phyloP scores from a whole-genome alignment of 2,797 vertebrate species.

The Melanotaenia pygmaea region DNA sequence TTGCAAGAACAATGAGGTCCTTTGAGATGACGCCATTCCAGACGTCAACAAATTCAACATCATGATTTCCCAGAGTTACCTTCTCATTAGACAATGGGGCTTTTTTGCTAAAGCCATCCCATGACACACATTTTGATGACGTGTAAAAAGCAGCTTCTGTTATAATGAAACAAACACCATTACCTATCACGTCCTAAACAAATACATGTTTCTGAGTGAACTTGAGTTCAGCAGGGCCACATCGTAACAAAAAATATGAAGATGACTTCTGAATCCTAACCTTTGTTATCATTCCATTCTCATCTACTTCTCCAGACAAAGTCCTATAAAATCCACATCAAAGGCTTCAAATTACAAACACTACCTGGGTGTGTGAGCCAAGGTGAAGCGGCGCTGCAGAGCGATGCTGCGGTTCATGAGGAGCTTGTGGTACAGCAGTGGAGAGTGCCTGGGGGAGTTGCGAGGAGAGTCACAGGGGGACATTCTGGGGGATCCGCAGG shows the following conservation, averaged over 20 bases:
- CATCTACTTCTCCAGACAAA: background rate
- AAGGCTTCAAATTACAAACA: background rate
- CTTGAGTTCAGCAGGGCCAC: conserved; percentile 25
- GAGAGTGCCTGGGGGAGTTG: conserved; percentile 84
- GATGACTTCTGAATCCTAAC: conserved; percentile 5
- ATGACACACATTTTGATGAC: conserved; percentile 58
- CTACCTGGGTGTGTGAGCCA: conserved; percentile 81
- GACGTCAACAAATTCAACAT: conserved; percentile 56
- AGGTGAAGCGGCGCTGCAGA: conserved; percentile 78
- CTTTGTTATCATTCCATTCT: background rate
- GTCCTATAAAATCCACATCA: background rate
- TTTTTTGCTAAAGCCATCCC: conserved; percentile 61
- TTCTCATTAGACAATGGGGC: conserved; percentile 60
- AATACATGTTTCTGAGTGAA: conserved; percentile 9
- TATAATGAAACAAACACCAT: conserved; percentile 11
- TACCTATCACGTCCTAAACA: conserved; percentile 19
- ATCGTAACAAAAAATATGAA: background rate
- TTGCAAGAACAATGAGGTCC: conserved; percentile 67
- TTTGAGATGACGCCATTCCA: conserved; percentile 62
- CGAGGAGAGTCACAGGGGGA: conserved; percentile 80
- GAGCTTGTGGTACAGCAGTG: conserved; percentile 87
- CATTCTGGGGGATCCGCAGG: conserved; percentile 76
- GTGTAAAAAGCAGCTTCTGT: conserved; percentile 27
- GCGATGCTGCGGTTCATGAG: conserved; percentile 85
- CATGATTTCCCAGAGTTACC: conserved; percentile 69